Percentiles rank a stretch among this genome's conserved stretches.
Evolutionary conservation across 1,140 invertebrate species (phyloP).

Genomic region (Eumaeus atala): DNA sequence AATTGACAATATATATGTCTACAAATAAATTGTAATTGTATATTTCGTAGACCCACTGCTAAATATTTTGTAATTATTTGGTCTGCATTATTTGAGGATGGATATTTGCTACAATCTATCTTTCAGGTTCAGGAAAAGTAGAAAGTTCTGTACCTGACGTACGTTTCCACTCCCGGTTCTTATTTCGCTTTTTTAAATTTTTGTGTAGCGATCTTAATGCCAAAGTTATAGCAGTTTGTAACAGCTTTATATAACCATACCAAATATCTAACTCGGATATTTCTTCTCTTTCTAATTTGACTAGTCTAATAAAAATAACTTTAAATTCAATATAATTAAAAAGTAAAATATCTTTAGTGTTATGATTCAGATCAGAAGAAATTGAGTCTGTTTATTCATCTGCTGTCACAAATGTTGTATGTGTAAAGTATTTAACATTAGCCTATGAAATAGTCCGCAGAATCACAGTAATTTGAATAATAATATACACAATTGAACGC

Average conservation of each 20-base stretch:
- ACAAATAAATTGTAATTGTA: too few species aligned
- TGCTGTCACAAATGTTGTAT: conserved; percentile 12
- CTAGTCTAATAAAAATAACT: conserved; percentile 60
- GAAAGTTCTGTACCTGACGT: too few species aligned
- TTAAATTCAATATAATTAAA: conserved; percentile 28
- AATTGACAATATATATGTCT: too few species aligned
- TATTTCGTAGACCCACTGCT: too few species aligned
- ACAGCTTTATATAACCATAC: background rate
- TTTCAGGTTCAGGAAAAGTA: too few species aligned
- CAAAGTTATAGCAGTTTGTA: too few species aligned
- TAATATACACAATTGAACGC: conserved; percentile 55
- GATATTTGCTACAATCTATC: too few species aligned
- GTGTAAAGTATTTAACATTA: conserved; percentile 27
- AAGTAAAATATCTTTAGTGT: conserved; percentile 37
- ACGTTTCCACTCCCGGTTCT: too few species aligned
- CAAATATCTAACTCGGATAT: conserved; percentile 46
- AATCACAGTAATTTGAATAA: conserved; percentile 56
- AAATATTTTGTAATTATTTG: too few species aligned
- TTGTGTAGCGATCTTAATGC: too few species aligned
- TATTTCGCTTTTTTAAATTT: too few species aligned
- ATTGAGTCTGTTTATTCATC: conserved; percentile 9
- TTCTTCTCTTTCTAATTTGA: conserved; percentile 56
- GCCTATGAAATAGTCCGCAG: conserved; percentile 21
- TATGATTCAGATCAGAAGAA: conserved; percentile 22
- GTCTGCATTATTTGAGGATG: too few species aligned